phyloP scores from a whole-genome alignment of 2,113 vertebrate genomes.

The Boleophthalmus pectinirostris region DNA sequence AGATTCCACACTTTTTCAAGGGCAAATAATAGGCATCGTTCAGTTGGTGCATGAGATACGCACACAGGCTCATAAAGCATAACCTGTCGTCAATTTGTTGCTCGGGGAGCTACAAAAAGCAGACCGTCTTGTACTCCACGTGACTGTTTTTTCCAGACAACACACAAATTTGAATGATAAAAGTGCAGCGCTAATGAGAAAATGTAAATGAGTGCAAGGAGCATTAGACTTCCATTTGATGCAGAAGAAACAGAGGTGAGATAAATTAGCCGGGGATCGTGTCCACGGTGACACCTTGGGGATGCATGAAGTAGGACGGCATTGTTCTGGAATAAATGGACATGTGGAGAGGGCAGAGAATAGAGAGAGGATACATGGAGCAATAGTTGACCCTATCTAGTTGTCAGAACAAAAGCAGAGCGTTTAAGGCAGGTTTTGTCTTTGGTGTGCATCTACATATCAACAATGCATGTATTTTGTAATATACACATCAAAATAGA shows the following conservation, averaged over 20 bases:
- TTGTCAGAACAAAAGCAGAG: constrained; percentile 26
- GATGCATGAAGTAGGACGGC: constrained; percentile 44
- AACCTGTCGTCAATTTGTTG: constrained; percentile 39
- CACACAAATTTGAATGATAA: constrained; percentile 74
- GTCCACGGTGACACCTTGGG: constrained; percentile 64
- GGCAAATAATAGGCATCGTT: constrained; percentile 18
- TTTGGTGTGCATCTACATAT: constrained; percentile 24
- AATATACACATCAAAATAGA: background rate
- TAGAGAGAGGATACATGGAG: constrained; percentile 11
- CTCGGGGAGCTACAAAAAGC: constrained; percentile 48
- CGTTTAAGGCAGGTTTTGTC: constrained; percentile 21
- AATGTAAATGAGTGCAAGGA: constrained; percentile 69
- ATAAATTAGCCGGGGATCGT: constrained; percentile 50
- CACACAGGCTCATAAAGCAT: background rate
- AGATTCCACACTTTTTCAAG: background rate
- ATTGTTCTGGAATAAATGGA: constrained; percentile 51
- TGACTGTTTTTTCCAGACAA: constrained; percentile 33
- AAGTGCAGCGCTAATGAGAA: constrained; percentile 70
- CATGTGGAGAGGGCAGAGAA: constrained; percentile 30
- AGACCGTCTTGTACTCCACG: constrained; percentile 9
- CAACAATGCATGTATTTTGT: constrained; percentile 22
- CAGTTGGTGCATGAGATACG: constrained; percentile 29
- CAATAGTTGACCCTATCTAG: constrained; percentile 50
- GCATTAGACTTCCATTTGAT: constrained; percentile 48
- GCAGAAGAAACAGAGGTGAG: constrained; percentile 49